Base-by-base conservation (phyloP, 2,797 vertebrate species). In the Taeniopygia guttata region DNA sequence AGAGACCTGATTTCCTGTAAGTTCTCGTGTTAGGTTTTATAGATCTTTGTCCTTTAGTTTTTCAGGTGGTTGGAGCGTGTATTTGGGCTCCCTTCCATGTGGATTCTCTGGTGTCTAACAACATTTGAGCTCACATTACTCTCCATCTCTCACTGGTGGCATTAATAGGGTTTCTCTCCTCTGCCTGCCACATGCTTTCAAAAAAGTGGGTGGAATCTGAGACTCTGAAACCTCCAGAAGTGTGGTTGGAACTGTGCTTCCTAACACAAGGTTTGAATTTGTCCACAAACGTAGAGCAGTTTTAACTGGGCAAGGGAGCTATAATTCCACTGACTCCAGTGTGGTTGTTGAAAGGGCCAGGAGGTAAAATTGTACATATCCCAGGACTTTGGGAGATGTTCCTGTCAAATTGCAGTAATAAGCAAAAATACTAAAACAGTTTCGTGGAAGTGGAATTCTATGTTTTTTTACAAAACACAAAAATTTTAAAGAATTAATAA, bases 231-330 rank as follows among this genome's bases (percentile, higher is more conserved):
- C 51, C 66, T 91, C 79, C 67, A 40, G 68, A 94, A 96, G 55
- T 90, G 89, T 91, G 90, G 89, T 59, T 94, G 96, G 90, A 95
- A 62, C 46, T 52, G 43, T 68, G 82, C 89, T 93, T 78, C 48
- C 69, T 88, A 84, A 96, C 96, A 96, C 93, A 90, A 95, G 95
- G 93, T 96, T 96, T 96, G 90, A 95, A 96, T 96, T 95, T 96
- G 80, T 86, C 85, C 95, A 81, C 3, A 7, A 94, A 88, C 16
- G 2, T 11, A 60, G 43, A 94, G 62, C 40, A 93, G 83, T 91
- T 96, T 90, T 88, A 94, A 86, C 80, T 72, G 93, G 85, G 91
- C 66, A 72, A 94, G 79, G 66, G 85, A 96, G 58, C 76, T 86
- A 27, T 94, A 96, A 96, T 96, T 96, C 93, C 79, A 94, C 91